Conservation (phyloP, 1,140 invertebrate genomes). For the Eubasilissa regina region DNA sequence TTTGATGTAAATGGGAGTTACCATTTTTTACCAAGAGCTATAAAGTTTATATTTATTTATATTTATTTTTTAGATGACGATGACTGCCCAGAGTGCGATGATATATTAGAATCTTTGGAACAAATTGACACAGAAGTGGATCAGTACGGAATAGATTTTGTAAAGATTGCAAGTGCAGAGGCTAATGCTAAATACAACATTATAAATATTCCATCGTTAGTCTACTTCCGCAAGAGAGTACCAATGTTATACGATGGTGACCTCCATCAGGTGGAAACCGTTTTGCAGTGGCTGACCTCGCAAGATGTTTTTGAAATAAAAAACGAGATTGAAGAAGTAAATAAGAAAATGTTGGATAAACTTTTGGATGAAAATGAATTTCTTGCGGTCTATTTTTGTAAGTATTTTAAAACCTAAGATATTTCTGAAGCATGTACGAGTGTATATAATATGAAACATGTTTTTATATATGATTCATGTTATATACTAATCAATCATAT, state of each 20-base stretch:
- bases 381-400: constrained; percentile 95
- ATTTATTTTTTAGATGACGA: constrained; percentile 79
- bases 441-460: too few species aligned
- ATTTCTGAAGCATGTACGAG: too few species aligned
- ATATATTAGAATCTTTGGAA: constrained; percentile 90
- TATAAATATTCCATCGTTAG: constrained; percentile 87
- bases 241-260: constrained; percentile 95
- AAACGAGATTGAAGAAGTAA: constrained; percentile 97
- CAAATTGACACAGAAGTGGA: constrained; percentile 96
- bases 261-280: constrained; percentile 87
- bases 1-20: constrained; percentile 87
- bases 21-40: constrained; percentile 62
- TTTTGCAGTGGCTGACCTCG: constrained; percentile 91
- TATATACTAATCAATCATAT: too few species aligned
- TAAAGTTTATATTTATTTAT: not conserved
- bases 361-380: constrained; percentile 95
- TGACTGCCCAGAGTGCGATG: constrained; percentile 91
- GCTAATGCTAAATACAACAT: constrained; percentile 88
- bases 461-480: too few species aligned
- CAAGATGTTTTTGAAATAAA: constrained; percentile 96
- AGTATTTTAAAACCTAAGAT: constrained; percentile 66
- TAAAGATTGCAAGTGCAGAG: constrained; percentile 90
- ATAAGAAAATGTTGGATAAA: constrained; percentile 95
- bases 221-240: constrained; percentile 90
- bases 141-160: constrained; percentile 94